Base-by-base conservation (phyloP, 1,140 invertebrate species). In the Drosophila kikkawai region DNA sequence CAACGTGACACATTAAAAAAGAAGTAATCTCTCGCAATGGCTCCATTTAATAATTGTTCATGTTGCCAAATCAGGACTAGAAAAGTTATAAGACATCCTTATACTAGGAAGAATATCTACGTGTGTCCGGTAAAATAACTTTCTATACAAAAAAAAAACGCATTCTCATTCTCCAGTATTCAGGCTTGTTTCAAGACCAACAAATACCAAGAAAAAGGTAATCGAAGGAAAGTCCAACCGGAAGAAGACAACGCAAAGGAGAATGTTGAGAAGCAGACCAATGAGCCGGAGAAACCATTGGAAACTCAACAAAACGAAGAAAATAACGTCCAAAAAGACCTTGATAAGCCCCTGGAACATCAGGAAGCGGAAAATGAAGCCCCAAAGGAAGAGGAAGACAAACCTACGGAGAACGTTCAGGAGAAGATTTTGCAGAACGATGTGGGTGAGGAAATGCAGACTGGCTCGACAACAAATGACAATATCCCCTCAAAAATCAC, bases 1-100 rank as follows among this genome's bases (percentile, higher is more conserved):
- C 17, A 15, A 19, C 12, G 6, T 12, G 11, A 12, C 2, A 51
- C 4, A 4, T 13, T 3, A 3, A 51, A 12, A 51, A 13, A 36
- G 4, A 17, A 34, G 0, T 3, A 7, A 12, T 12, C 4, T 12
- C 3, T 8, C 0, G 3, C 26, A 13, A 81, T 84, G 82, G 64
- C 82, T 4, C 81, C 81, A 0, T 85, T 85, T 50, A 81, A 65
- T 0, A 42, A n/a, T 2, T 85, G 82, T 34, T 64, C 78, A 0
- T 22, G 45, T 5, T 84, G 82, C 50, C 22, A 59, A 6, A 41
- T 3, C 0, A 57, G 44, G 32, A 84, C 82, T 4, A 55, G 81
- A 0, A 84, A 78, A 11, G 41, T 84, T 8, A 57, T 69, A 7
- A 66, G 39, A 4, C 60, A 74, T 55, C 48, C 34, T 0, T 9